Percentiles rank a stretch among this genome's conserved stretches.
Evolutionary conservation across 2,888 invertebrate species (phyloP).

Genomic region (Caenorhabditis uteleia): DNA sequence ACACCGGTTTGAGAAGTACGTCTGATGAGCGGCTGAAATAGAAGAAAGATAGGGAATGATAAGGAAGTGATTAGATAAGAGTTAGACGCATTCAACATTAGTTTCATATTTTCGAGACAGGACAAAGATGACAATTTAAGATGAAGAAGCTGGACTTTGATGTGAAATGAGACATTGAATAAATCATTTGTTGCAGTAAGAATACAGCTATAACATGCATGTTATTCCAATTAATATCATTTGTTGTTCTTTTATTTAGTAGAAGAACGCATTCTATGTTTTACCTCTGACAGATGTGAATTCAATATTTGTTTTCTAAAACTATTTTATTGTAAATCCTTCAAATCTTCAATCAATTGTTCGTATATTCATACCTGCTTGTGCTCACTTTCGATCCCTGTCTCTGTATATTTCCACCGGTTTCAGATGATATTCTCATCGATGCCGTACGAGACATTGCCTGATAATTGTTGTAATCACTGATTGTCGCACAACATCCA

Average conservation of each 20-base stretch:
- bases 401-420: conserved; percentile 31
- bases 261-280: too few relatives aligned
- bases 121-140: too few relatives aligned
- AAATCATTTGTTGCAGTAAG: too few relatives aligned
- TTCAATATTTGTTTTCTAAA: conserved; percentile 28
- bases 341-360: neutral
- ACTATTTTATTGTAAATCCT: conserved; percentile 10
- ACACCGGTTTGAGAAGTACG: conserved; percentile 49
- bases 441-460: conserved; percentile 57
- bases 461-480: conserved; percentile 50
- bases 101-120: too few relatives aligned
- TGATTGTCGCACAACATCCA: conserved; percentile 51
- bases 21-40: conserved; percentile 49
- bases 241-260: too few relatives aligned
- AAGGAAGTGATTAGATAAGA: too few relatives aligned
- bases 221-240: too few relatives aligned
- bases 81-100: too few relatives aligned
- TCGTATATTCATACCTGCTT: conserved; percentile 34
- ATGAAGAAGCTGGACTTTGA: too few relatives aligned
- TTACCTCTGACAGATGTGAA: conserved; percentile 31
- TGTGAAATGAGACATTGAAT: too few relatives aligned
- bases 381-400: conserved; percentile 45
- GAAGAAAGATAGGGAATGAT: neutral
- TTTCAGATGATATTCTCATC: conserved; percentile 50
- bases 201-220: too few relatives aligned